Evolutionary conservation across 2,888 invertebrate species (phyloP), one percentile per base, ranked within the genome.

Genomic region (Digitonthophagus gazella): DNA sequence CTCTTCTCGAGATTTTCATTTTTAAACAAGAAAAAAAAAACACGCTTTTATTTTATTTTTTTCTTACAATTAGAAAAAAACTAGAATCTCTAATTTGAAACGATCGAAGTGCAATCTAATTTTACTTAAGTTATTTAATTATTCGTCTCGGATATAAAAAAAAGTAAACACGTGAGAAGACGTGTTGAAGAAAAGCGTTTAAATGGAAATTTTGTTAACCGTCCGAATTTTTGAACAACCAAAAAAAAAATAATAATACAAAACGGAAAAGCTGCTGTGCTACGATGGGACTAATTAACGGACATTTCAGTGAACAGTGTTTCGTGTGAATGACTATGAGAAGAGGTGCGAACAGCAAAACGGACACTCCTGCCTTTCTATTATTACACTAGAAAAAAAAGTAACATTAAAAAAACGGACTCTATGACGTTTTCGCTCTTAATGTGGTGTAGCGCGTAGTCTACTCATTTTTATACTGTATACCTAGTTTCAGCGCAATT

Each of bases 381-480:
- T 58, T 55, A 66, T 65, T 65, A 44, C 11, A 44, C 11, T 44
- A 44, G 28, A 64, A 57, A 69, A 66, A 69, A 64, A 19, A 64
- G 28, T 22, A 67, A 69, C 58, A 69, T 64, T 61, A 64, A 65
- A 67, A n/a, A 69, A 67, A 69, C 65, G 75, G 75, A 79, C 78
- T 78, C 76, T 80, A 75, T 76, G 80, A 44, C 28, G 80, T 80
- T 79, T 80, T 72, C 71, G 76, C 78, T 80, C 78, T 80, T 78
- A 77, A 80, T 81, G 81, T 82, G 80, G 80, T 80, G 80, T 77
- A 69, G 68, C 20, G 66, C 66, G 76, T 80, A 80, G 80, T 79
- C 79, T 79, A 79, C 80, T 81, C 81, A 81, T 81, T 82, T 82
- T 82, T 81, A 80, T 82, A 82, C 80, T 80, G 80, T 80, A 44